phyloP scores from a whole-genome alignment of 2,797 vertebrate genomes.

The Peromyscus aztecus region DNA sequence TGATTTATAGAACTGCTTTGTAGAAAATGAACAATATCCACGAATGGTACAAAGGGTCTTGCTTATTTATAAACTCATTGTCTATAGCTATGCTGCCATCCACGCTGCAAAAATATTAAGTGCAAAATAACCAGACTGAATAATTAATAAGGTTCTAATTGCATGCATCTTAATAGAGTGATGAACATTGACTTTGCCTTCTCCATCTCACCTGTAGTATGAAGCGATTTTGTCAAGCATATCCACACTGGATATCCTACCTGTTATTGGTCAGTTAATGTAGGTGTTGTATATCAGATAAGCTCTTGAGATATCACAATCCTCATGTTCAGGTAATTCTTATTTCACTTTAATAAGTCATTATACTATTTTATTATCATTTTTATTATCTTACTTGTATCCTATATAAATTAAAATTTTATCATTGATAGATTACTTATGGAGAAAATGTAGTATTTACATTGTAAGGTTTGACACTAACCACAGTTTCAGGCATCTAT shows the following conservation, averaged over 20 bases:
- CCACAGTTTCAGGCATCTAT: background rate
- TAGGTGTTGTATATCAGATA: background rate
- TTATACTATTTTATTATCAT: background rate
- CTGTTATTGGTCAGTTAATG: background rate
- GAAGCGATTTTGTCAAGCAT: background rate
- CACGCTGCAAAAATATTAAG: background rate
- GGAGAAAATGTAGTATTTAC: background rate
- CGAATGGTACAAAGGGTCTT: background rate
- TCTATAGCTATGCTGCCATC: background rate
- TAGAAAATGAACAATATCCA: background rate
- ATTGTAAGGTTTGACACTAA: background rate
- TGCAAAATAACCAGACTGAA: background rate
- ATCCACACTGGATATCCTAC: background rate
- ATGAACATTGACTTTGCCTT: background rate
- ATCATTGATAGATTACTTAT: background rate
- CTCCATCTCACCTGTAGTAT: no score
- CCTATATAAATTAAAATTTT: background rate
- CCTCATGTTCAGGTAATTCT: background rate
- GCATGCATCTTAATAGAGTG: background rate
- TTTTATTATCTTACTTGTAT: background rate
- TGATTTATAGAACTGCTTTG: background rate
- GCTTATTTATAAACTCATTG: background rate
- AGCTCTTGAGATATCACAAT: background rate
- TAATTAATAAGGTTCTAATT: background rate
- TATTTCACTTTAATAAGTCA: background rate